phyloP scores from a whole-genome alignment of 2,888 invertebrate genomes.

The Polyommatus iphigenia region DNA sequence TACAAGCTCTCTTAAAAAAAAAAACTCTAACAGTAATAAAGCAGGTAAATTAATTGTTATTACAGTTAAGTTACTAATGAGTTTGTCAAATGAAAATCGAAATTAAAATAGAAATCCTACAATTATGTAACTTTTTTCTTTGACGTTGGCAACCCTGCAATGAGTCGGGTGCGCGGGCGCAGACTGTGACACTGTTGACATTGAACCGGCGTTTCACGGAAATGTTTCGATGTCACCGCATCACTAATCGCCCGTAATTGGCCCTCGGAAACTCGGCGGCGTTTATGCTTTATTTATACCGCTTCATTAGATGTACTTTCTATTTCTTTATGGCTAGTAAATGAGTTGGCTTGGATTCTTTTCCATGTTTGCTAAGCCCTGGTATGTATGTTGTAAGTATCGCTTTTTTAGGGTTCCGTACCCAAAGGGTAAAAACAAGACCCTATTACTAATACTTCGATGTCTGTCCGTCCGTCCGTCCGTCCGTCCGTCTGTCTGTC shows the following conservation, averaged over 20 bases:
- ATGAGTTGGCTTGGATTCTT: neutral
- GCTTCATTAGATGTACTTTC: conserved; percentile 11
- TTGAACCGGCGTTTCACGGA: conserved; percentile 76
- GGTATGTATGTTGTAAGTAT: neutral
- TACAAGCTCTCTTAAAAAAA: no score
- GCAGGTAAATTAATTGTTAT: no score
- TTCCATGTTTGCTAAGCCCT: neutral
- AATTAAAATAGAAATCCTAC: neutral
- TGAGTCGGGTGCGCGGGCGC: conserved; percentile 23
- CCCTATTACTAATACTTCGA: no score
- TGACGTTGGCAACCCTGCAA: conserved; percentile 42
- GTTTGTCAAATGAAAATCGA: no score
- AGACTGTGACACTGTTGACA: conserved; percentile 73
- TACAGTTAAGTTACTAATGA: no score
- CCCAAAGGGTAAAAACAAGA: no score
- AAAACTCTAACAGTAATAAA: no score
- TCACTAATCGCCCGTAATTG: conserved; percentile 28
- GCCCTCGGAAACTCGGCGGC: conserved; percentile 30
- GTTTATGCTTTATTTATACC: conserved; percentile 21
- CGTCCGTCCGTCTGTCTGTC: no score
- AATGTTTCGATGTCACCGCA: conserved; percentile 50
- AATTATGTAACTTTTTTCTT: neutral
- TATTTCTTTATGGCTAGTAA: conserved; percentile 5
- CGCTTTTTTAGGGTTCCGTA: no score
- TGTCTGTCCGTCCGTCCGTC: no score